Evolutionary conservation across 64 coral and sea anemone species (phyloP), one percentile per base, ranked within the genome.

Genomic region (Porites australiensis): DNA sequence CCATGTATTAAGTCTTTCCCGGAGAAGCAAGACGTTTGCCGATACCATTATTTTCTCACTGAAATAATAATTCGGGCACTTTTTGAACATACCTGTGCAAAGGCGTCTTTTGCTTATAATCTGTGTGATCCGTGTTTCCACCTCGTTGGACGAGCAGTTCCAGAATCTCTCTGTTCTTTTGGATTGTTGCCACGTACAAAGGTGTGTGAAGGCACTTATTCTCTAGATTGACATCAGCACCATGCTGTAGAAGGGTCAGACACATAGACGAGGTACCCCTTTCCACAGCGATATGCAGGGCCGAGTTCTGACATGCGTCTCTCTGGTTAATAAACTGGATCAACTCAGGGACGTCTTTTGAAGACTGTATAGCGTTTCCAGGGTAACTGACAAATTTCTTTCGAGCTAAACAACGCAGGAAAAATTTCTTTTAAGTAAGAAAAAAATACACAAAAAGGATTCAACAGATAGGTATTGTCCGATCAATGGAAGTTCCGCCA

Each of bases 241-340:
- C 91, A 58, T 89, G n/a, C 18, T 23, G 53, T 16, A 94, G 13
- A 43, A 94, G 43, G 67, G 77, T 11, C 48, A 91, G 55, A 13
- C 88, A 83, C 15, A 83, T 94, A 5, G 86, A 82, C 6, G 90
- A 22, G 44, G 65, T 79, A 6, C 96, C 96, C 67, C 65, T 83
- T 64, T 90, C 87, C 2, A 83, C 80, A 54, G 96, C 96, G 8
- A 95, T 66, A 51, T 95, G 93, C 57, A 98, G 62, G 4, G 92
- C 69, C 13, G 93, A 71, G 44, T 83, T 92, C 15, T 86, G 50
- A 10, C 86, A 73, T 9, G 37, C 89, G 5, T 91, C 53, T 19
- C n/a, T 75, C 4, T 79, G 83, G 57, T 94, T 95, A 7, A 92
- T 70, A 65, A 91, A 83, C 59, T 22, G 77, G 9, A 48, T 4